Conservation (phyloP, 2,797 vertebrate species). For the Acrossocheilus fasciatus region DNA sequence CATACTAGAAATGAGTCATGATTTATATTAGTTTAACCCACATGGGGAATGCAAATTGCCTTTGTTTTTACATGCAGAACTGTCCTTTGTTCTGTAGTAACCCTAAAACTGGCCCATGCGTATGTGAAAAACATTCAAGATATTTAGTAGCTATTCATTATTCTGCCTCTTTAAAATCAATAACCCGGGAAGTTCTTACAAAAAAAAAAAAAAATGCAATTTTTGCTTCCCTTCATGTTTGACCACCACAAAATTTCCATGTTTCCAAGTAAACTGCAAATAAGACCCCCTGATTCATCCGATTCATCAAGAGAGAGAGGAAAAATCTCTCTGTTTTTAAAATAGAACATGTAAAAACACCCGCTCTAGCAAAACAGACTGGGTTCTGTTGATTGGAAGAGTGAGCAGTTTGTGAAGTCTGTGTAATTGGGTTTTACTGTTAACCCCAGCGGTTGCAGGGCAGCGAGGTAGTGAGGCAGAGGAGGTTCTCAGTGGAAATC, state of each 20-base stretch:
- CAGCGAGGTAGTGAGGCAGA: slow-evolving; percentile 66
- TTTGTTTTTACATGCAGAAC: not conserved
- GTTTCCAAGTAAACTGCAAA: slow-evolving; percentile 74
- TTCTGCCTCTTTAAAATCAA: slow-evolving; percentile 50
- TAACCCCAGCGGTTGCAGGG: slow-evolving; percentile 73
- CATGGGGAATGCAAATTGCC: not conserved
- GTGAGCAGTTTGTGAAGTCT: slow-evolving; percentile 82
- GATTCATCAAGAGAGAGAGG: slow-evolving; percentile 72
- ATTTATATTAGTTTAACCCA: not conserved
- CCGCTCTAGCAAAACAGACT: slow-evolving; percentile 80
- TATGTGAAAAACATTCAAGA: slow-evolving; percentile 8
- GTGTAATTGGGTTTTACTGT: slow-evolving; percentile 79
- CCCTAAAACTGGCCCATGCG: not conserved
- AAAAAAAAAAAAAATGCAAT: not conserved
- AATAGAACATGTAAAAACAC: slow-evolving; percentile 84
- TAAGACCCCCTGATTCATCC: slow-evolving; percentile 73
- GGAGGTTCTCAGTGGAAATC: slow-evolving; percentile 71
- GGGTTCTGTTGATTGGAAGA: slow-evolving; percentile 83
- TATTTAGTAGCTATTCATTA: not conserved
- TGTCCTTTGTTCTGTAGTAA: not conserved
- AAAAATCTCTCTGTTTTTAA: slow-evolving; percentile 74
- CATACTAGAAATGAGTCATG: not conserved
- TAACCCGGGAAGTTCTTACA: slow-evolving; percentile 19
- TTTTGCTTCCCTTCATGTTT: slow-evolving; percentile 65
- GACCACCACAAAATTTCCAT: slow-evolving; percentile 70